A percentile compares a stretch with the other conserved stretches of the same genome.
Conservation (phyloP, 2,888 invertebrate species). For the Meghimatium bilineatum region DNA sequence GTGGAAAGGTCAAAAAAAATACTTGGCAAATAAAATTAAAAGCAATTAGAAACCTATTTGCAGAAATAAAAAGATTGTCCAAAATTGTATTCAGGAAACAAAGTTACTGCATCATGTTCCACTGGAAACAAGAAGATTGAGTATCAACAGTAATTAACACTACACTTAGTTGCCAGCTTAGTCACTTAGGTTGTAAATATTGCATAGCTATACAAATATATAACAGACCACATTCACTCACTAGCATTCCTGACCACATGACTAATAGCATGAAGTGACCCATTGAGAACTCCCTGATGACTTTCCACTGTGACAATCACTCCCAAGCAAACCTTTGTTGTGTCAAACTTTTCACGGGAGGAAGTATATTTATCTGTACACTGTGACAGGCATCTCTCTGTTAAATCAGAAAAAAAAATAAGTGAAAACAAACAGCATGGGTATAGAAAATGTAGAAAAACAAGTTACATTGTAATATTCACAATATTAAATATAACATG, state of each 20-base stretch:
- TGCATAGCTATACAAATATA: background rate
- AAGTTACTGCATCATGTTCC: no score
- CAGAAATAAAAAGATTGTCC: no score
- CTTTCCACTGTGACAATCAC: conserved; percentile 45
- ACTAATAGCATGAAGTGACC: conserved; percentile 47
- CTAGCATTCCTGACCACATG: conserved; percentile 51
- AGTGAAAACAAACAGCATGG: no score
- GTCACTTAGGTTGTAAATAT: background rate
- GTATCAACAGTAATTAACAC: no score
- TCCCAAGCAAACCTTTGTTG: conserved; percentile 50
- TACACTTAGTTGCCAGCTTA: background rate
- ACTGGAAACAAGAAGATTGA: no score
- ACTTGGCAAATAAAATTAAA: no score
- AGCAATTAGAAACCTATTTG: no score
- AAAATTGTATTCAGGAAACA: no score
- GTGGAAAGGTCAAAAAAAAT: no score
- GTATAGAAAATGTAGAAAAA: no score
- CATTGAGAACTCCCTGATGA: conserved; percentile 19
- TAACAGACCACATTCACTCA: conserved; percentile 41
- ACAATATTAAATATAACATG: no score
- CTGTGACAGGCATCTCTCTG: conserved; percentile 45
- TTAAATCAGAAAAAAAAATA: background rate
- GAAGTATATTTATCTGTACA: conserved; percentile 2
- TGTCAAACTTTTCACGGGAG: conserved; percentile 40
- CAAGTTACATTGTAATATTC: no score